Evolutionary conservation across 2,797 vertebrate species (phyloP).

Genomic region (Sus cebifrons): DNA sequence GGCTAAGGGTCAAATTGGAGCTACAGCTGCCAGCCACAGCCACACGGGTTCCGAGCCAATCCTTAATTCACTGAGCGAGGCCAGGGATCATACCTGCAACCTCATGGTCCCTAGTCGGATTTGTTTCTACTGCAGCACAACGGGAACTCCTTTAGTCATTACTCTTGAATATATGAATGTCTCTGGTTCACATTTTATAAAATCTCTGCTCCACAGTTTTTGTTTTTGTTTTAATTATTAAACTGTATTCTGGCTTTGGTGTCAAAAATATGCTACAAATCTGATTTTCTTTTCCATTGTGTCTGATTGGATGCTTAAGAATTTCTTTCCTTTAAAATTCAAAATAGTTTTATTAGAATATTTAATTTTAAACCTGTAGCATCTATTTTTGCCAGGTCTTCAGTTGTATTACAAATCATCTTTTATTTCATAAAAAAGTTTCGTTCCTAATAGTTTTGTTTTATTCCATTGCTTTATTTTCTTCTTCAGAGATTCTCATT

Average conservation of each 20-base stretch:
- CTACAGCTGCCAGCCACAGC: too few species aligned
- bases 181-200: neutral
- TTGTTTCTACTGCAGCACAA: too few species aligned
- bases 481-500: slow-evolving; percentile 37
- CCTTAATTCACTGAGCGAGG: too few species aligned
- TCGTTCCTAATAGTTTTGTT: neutral
- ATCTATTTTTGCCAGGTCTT: neutral
- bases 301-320: neutral
- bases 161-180: neutral
- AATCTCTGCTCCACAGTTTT: neutral
- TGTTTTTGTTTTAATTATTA: slow-evolving; percentile 12
- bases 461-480: neutral
- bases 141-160: too few species aligned
- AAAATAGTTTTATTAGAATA: slow-evolving; percentile 17
- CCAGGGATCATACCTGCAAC: too few species aligned
- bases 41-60: too few species aligned
- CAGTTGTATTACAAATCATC: neutral
- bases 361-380: neutral
- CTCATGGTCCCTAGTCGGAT: too few species aligned
- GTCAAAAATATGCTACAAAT: slow-evolving; percentile 3
- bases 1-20: too few species aligned
- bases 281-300: slow-evolving; percentile 46
- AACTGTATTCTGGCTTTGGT: slow-evolving; percentile 41
- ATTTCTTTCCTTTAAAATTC: neutral
- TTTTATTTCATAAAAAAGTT: slow-evolving; percentile 20